Percentiles rank a stretch among this genome's conserved stretches.
phyloP scores from a whole-genome alignment of 92 coral and sea anemone genomes.

The Scolanthus callimorphus region DNA sequence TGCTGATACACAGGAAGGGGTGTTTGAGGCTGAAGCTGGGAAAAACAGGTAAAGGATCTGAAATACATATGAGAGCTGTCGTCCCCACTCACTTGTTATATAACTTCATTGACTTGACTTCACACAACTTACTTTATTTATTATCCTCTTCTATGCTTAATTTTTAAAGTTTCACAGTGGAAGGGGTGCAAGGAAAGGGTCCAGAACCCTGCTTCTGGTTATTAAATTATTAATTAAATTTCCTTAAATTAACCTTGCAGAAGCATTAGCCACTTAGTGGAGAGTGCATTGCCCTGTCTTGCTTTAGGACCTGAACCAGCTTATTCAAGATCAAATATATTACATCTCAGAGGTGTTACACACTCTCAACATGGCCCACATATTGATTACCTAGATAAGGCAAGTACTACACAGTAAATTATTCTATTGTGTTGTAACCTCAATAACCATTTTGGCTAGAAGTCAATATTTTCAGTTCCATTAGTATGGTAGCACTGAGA shows the following conservation, averaged over 20 bases:
- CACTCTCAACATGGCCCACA: slow-evolving; percentile 77
- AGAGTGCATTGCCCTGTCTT: slow-evolving; percentile 72
- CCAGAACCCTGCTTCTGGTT: too few species aligned
- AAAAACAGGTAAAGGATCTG: slow-evolving; percentile 63
- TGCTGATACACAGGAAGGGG: slow-evolving; percentile 76
- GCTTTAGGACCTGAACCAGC: slow-evolving; percentile 80
- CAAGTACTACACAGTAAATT: slow-evolving; percentile 57
- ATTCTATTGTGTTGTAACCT: too few species aligned
- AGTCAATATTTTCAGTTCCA: too few species aligned
- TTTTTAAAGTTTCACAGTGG: too few species aligned
- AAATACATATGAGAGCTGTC: not conserved
- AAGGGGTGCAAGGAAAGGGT: too few species aligned
- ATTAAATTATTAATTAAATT: not conserved
- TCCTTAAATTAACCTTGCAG: slow-evolving; percentile 21
- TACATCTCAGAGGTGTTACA: slow-evolving; percentile 78
- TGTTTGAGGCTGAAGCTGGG: slow-evolving; percentile 79
- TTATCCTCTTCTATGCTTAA: too few species aligned
- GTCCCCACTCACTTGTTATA: not conserved
- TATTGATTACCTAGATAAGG: slow-evolving; percentile 83
- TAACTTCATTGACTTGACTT: too few species aligned
- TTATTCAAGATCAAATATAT: slow-evolving; percentile 62
- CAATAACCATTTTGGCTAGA: too few species aligned
- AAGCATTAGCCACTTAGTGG: slow-evolving; percentile 62
- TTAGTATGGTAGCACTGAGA: not conserved
- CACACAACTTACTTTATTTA: too few species aligned